Conservation (phyloP, 2,113 vertebrate species). For the Anoplopoma fimbria region DNA sequence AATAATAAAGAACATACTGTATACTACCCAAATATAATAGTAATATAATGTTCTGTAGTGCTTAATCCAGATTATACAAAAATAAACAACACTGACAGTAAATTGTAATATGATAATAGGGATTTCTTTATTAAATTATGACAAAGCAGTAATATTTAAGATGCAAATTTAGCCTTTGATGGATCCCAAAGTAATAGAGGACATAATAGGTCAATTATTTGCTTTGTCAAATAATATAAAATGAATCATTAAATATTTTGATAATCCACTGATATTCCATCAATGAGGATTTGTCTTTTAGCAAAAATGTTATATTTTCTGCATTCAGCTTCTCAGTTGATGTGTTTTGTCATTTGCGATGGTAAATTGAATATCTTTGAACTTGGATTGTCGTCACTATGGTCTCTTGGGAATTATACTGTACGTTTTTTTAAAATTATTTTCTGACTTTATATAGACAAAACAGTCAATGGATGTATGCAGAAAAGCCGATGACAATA, state of each 20-base stretch:
- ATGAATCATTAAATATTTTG: not conserved
- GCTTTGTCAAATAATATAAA: not conserved
- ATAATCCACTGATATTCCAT: not conserved
- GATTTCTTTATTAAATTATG: not conserved
- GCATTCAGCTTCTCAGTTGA: not conserved
- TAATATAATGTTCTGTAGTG: not conserved
- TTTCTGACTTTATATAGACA: not conserved
- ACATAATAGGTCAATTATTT: not conserved
- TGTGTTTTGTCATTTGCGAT: not conserved
- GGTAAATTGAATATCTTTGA: not conserved
- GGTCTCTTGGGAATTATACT: not conserved
- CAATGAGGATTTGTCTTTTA: no score
- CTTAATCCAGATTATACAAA: not conserved
- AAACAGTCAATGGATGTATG: not conserved
- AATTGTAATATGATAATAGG: not conserved
- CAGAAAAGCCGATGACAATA: not conserved
- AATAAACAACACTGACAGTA: not conserved
- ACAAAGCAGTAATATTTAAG: not conserved
- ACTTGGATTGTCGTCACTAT: no score
- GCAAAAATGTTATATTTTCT: not conserved
- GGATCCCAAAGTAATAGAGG: not conserved
- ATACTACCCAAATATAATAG: not conserved
- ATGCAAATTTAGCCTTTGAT: not conserved
- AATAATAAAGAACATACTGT: not conserved
- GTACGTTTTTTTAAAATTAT: no score